A percentile compares a stretch with the other conserved stretches of the same genome.
Conservation (phyloP, 37 sponge, comb jelly and placozoan species). For the Beroe ovata region DNA sequence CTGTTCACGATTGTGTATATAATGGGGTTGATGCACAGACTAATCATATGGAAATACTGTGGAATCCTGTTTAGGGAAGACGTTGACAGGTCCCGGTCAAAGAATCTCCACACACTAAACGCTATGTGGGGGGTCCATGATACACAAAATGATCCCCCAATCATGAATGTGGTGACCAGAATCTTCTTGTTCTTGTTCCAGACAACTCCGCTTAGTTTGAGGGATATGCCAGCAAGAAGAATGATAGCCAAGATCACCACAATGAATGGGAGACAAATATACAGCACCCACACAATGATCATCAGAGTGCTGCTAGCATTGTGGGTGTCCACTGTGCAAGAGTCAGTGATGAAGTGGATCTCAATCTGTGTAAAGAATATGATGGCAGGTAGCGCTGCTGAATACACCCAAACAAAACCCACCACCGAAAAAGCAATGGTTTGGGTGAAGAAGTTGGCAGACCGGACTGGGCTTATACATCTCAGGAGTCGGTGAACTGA, state of each 20-base stretch:
- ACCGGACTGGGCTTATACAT: slow-evolving; percentile 13
- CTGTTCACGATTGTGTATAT: slow-evolving; percentile 64
- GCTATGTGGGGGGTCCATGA: slow-evolving; percentile 57
- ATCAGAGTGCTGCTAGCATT: neutral
- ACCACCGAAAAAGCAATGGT: neutral
- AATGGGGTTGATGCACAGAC: slow-evolving; percentile 42
- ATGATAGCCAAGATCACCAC: neutral
- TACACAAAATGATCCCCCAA: slow-evolving; percentile 16
- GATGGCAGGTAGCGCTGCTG: neutral
- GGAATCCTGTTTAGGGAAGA: slow-evolving; percentile 32
- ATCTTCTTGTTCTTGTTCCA: slow-evolving; percentile 64
- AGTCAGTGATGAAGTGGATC: slow-evolving; percentile 22
- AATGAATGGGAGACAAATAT: slow-evolving; percentile 22
- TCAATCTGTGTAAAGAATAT: slow-evolving; percentile 7
- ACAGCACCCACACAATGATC: neutral
- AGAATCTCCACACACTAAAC: slow-evolving; percentile 9
- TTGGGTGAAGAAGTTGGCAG: slow-evolving; percentile 7
- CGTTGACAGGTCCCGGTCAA: neutral
- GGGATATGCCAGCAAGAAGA: slow-evolving; percentile 16
- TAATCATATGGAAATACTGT: slow-evolving; percentile 56
- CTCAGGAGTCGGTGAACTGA: slow-evolving; percentile 49
- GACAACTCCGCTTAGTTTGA: slow-evolving; percentile 45
- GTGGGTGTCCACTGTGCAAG: slow-evolving; percentile 45
- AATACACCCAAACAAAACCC: slow-evolving; percentile 11
- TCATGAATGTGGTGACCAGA: slow-evolving; percentile 25